Conservation (phyloP, 1,140 invertebrate species). For the Aricia agestis region DNA sequence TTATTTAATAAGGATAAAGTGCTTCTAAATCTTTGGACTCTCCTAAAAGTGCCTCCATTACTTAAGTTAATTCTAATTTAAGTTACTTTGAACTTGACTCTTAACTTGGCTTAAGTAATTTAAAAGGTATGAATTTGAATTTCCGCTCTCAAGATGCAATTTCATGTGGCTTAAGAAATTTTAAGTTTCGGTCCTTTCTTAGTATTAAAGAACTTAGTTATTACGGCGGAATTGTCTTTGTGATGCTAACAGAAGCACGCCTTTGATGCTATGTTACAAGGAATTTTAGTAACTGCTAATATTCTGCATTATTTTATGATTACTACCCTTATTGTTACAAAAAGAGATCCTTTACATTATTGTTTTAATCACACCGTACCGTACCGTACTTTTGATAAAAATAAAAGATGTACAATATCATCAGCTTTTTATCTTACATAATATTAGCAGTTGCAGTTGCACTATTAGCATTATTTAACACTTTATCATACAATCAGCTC, state of each 20-base stretch:
- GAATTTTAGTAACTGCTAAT: too few species aligned
- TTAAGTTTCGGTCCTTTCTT: neutral
- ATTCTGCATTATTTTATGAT: too few species aligned
- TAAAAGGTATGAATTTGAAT: constrained; percentile 16
- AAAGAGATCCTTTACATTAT: too few species aligned
- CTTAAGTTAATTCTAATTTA: constrained; percentile 16
- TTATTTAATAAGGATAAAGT: constrained; percentile 12
- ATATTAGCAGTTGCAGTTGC: too few species aligned
- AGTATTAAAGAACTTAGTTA: neutral
- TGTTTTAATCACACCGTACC: too few species aligned
- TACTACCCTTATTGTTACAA: too few species aligned
- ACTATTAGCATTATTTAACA: neutral
- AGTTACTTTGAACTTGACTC: constrained; percentile 12
- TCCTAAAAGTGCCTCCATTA: constrained; percentile 9
- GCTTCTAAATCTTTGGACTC: constrained; percentile 13
- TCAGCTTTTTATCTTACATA: too few species aligned
- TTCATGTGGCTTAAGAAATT: constrained; percentile 1
- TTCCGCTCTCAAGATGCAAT: constrained; percentile 3
- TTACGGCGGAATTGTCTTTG: neutral
- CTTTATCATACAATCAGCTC: too few species aligned
- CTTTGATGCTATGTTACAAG: too few species aligned
- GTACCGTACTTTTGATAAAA: too few species aligned
- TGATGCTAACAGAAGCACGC: too few species aligned
- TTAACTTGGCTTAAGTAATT: constrained; percentile 15
- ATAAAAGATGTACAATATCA: too few species aligned